phyloP scores from a whole-genome alignment of 1,140 invertebrate species.

The Drosophila melanica region DNA sequence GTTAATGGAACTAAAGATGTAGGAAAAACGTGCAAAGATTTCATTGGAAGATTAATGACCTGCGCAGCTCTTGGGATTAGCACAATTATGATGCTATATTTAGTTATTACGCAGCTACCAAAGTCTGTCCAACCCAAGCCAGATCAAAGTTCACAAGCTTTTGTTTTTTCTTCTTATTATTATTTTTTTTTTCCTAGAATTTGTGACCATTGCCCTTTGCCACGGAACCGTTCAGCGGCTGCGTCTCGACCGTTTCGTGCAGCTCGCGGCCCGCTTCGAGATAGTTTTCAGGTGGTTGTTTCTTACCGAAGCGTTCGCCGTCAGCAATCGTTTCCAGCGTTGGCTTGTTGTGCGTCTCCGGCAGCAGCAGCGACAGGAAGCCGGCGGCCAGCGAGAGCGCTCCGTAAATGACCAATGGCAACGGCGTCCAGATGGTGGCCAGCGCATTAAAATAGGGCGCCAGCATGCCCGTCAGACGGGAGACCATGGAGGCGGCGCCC shows the following conservation, averaged over 20 bases:
- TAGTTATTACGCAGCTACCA: not conserved
- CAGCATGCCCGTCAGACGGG: conserved; percentile 90
- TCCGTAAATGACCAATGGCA: conserved; percentile 91
- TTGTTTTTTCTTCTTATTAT: not conserved
- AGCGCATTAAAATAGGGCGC: conserved; percentile 89
- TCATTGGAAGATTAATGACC: conserved; percentile 1
- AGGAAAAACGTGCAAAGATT: conserved; percentile 38
- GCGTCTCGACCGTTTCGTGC: conserved; percentile 35
- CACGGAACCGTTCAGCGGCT: conserved; percentile 52
- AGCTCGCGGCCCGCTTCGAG: conserved; percentile 63
- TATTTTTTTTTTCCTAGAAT: conserved; percentile 24
- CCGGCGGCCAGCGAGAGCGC: conserved; percentile 87
- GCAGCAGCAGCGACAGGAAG: conserved; percentile 88
- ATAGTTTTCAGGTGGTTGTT: conserved; percentile 44
- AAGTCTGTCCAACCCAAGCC: not conserved
- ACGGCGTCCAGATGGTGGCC: conserved; percentile 87
- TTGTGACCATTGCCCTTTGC: conserved; percentile 59
- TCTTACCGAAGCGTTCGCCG: conserved; percentile 88
- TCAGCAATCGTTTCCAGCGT: conserved; percentile 90
- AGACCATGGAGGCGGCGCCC: conserved; percentile 91
- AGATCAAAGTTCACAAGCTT: not conserved
- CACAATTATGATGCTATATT: not conserved
- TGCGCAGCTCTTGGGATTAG: not conserved
- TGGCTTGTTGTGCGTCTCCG: conserved; percentile 90
- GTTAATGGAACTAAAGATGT: conserved; percentile 12